Evolutionary conservation across 2,113 vertebrate species (phyloP), one percentile per base, ranked within the genome.

Genomic region (Etheostoma cragini): DNA sequence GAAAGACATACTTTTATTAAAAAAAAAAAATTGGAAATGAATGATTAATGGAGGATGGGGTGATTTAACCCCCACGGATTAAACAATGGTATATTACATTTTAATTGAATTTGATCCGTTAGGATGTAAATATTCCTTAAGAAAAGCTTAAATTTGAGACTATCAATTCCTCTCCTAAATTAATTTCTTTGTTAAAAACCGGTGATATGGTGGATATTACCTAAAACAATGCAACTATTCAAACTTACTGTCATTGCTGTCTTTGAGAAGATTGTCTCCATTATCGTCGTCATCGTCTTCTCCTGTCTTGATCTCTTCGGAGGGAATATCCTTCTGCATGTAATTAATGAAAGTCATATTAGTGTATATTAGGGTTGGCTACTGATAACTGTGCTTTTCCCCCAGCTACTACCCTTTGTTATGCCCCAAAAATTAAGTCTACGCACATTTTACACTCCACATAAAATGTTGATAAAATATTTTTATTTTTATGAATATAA

Each of bases 281-380:
- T 99, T 98, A 91, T 99, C 98, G 82, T 99, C 97, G 52, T 99
- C 98, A 77, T 99, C 95, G 84, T 99, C 98, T 88, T 99, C 98
- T 42, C 97, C 98, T 8, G 98, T 99, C 94, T 99, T 99, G 94
- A 99, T 99, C 95, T 99, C 98, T 95, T 99, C 98, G 80, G 98
- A 99, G 8, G 98, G 98, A 89, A 98, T 96, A 92, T 99, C 95
- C 80, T 96, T 96, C 95, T 96, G 83, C 69, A 77, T 10, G 52
- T 5, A 13, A 0, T 12, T 5, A 65, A 33, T 0, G 12, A 19
- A 19, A 76, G 26, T 22, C 14, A 1, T 4, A 46, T 63, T 26
- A 58, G n/a, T 0, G 1, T 30, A 19, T 24, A 65, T 1, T 42
- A 42, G 8, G 38, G 38, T 42, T 38, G 35, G 38, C 1, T 38